Percentiles rank a stretch among this genome's conserved stretches.
Evolutionary conservation across 2,888 invertebrate species (phyloP).

Genomic region (Allophyes oxyacanthae): DNA sequence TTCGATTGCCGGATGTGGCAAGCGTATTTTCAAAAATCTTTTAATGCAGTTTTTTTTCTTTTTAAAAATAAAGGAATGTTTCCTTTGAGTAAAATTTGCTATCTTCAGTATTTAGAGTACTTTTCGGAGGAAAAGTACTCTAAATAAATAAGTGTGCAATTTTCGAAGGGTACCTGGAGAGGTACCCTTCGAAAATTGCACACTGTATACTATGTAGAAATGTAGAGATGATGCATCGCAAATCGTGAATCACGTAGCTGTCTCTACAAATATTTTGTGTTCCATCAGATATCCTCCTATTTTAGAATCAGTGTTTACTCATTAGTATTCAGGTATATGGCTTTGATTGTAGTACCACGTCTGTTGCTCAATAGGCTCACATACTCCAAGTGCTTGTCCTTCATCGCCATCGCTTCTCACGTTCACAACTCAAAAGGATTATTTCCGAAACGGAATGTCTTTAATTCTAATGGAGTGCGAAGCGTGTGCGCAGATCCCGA

Average conservation of each 20-base stretch:
- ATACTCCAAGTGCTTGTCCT: slow-evolving; percentile 48
- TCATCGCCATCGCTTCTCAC: slow-evolving; percentile 53
- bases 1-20: no score
- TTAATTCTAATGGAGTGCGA: slow-evolving; percentile 66
- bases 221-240: no score
- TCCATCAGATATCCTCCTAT: slow-evolving; percentile 27
- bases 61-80: no score
- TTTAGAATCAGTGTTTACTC: slow-evolving; percentile 19
- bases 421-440: slow-evolving; percentile 61
- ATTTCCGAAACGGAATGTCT: slow-evolving; percentile 63
- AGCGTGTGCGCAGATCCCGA: slow-evolving; percentile 53
- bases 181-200: no score
- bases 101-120: no score
- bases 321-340: slow-evolving; percentile 45
- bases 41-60: no score
- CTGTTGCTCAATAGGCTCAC: slow-evolving; percentile 43
- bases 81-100: no score
- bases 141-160: no score
- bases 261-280: not conserved
- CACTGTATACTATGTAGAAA: no score
- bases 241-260: slow-evolving; percentile 14
- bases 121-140: no score
- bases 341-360: slow-evolving; percentile 43
- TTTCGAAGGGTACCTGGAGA: no score
- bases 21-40: no score